phyloP scores from a whole-genome alignment of 2,113 vertebrate species.

The Leucopsar rothschildi region DNA sequence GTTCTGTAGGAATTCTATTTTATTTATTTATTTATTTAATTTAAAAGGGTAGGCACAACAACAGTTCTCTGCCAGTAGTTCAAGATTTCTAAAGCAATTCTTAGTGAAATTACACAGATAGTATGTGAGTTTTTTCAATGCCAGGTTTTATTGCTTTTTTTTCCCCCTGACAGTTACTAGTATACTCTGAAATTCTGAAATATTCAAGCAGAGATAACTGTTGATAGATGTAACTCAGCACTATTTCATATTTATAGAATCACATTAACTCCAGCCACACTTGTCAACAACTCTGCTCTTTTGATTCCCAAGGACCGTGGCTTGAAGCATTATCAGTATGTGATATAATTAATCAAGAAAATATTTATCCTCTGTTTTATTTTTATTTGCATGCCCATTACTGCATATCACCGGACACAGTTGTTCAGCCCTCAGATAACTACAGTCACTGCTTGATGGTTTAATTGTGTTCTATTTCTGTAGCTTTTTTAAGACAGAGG shows the following conservation, averaged over 20 bases:
- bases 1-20: not conserved
- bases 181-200: conserved; percentile 48
- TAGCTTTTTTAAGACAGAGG: not conserved
- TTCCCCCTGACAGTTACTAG: not conserved
- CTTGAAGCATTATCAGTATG: conserved; percentile 50
- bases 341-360: conserved; percentile 65
- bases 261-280: conserved; percentile 41
- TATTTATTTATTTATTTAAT: not conserved
- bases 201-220: conserved; percentile 45
- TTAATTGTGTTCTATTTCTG: not conserved
- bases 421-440: conserved; percentile 19
- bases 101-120: not conserved
- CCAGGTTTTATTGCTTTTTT: not conserved
- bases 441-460: not conserved
- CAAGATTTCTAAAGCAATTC: not conserved
- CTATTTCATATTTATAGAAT: conserved; percentile 64
- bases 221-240: conserved; percentile 54
- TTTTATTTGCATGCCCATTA: conserved; percentile 25
- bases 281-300: conserved; percentile 68
- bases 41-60: not conserved
- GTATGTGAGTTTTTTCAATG: not conserved
- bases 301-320: conserved; percentile 39
- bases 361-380: conserved; percentile 14
- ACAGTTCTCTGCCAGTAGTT: not conserved
- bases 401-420: not conserved